Base-by-base conservation (phyloP, 1,140 invertebrate species). In the Metaphire vulgaris region DNA sequence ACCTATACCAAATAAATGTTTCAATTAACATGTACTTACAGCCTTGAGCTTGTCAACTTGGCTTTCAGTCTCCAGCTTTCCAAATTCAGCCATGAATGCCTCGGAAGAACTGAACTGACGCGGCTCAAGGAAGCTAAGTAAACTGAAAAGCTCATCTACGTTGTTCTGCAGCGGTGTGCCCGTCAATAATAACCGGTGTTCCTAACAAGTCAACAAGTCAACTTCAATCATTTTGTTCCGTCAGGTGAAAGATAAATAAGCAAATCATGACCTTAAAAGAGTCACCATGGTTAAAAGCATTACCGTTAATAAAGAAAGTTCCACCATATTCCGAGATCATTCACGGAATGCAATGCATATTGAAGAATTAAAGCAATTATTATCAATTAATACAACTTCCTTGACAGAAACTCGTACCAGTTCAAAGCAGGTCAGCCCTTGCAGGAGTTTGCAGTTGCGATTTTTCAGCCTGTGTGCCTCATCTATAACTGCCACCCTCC, bases 101-200 rank as follows among this genome's bases (percentile, higher is more conserved):
- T 97, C 94, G 80, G 91, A 92, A 71, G 85, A 88, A 12, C 91
- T 88, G 88, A 99, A 99, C 85, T 98, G 95, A 41, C 90, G 89
- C 2, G 97, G 97, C 87, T 99, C 97, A 30, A 99, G 88, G 87
- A 99, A 99, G 85, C 99, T 98, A 0, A 99, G 87, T 30, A 99
- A 88, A n/a, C 96, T 98, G 88, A 98, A 99, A 34, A 99, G 85
- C 87, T 99, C 98, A 83, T 97, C 97, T 91, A 89, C 87, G 81
- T 99, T 99, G 85, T 99, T 99, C 87, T 99, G 98, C 64, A 99
- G 88, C 1, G 98, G 98, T n/a, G 98, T 99, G 34, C 98, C 98
- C 2, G 97, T 99, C 66, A 99, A 87, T 16, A 99, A 87, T 0
- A 99, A 96, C 79, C 96, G 89, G 83, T 99, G 96, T 83, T 99